A percentile compares a stretch with the other conserved stretches of the same genome.
phyloP scores from a whole-genome alignment of 2,113 vertebrate species.

The Erinaceus europaeus region DNA sequence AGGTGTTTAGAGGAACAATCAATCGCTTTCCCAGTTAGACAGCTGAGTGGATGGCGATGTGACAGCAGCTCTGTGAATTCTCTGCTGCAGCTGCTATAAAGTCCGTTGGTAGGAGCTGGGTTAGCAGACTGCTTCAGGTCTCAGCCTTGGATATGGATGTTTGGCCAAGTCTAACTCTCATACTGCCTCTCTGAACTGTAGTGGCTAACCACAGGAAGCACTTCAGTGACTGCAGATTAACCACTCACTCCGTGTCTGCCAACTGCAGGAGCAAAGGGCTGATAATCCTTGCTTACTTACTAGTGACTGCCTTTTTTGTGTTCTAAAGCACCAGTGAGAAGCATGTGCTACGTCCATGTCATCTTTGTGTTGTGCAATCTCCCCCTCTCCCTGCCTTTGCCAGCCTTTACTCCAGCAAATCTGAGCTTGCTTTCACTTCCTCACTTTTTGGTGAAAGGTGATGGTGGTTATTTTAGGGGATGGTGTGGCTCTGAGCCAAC shows the following conservation, averaged over 20 bases:
- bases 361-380: background rate
- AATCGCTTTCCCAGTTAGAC: conserved; percentile 18
- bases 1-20: no score
- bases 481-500: conserved; percentile 56
- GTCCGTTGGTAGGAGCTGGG: background rate
- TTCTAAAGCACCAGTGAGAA: conserved; percentile 6
- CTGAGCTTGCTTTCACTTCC: conserved; percentile 22
- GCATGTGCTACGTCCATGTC: background rate
- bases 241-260: conserved; percentile 23
- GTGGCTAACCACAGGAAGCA: conserved; percentile 72
- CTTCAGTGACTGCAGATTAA: conserved; percentile 61
- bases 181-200: conserved; percentile 29
- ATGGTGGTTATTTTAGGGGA: conserved; percentile 36
- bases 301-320: conserved; percentile 8
- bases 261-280: background rate
- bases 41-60: background rate
- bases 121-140: background rate
- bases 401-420: conserved; percentile 38
- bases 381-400: background rate
- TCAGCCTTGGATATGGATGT: background rate
- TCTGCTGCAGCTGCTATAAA: background rate
- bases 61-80: conserved; percentile 14
- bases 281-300: background rate
- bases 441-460: conserved; percentile 45
- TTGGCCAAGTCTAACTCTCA: conserved; percentile 25